Evolutionary conservation across 2,888 invertebrate species (phyloP).

Genomic region (Piscicola geometra): DNA sequence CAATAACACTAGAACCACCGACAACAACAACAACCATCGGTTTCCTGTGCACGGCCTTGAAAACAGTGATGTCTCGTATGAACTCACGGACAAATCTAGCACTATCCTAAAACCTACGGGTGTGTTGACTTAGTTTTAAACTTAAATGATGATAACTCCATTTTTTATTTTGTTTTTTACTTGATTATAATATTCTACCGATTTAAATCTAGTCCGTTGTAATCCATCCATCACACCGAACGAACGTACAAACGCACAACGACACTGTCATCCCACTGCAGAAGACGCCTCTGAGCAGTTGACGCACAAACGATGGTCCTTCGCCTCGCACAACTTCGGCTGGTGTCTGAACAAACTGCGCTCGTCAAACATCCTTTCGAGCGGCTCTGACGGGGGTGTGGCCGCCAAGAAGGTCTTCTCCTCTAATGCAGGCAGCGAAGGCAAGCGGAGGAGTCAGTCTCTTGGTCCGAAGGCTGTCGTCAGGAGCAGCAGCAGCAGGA

Average conservation of each 20-base stretch:
- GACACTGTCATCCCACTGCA: background rate
- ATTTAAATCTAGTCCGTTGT: too few species aligned
- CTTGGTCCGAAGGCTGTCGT: conserved; percentile 12
- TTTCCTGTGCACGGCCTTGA: background rate
- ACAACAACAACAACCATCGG: conserved; percentile 7
- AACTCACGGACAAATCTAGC: background rate
- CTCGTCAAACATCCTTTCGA: background rate
- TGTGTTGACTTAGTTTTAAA: background rate
- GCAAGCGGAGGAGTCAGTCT: conserved; percentile 31
- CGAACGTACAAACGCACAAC: background rate
- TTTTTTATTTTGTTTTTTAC: too few species aligned
- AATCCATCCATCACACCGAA: too few species aligned
- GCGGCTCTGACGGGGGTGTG: background rate
- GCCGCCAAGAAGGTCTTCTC: conserved; percentile 7
- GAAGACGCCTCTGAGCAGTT: background rate
- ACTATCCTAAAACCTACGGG: background rate
- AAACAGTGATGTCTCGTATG: background rate
- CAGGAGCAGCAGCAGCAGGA: background rate
- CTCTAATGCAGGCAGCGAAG: background rate
- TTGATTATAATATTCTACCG: too few species aligned
- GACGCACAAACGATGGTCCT: conserved; percentile 16
- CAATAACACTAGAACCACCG: background rate
- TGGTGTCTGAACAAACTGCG: conserved; percentile 31
- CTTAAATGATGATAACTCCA: too few species aligned
- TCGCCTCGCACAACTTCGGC: conserved; percentile 25